phyloP scores from a whole-genome alignment of 2,797 vertebrate genomes.

The Ceryle rudis region DNA sequence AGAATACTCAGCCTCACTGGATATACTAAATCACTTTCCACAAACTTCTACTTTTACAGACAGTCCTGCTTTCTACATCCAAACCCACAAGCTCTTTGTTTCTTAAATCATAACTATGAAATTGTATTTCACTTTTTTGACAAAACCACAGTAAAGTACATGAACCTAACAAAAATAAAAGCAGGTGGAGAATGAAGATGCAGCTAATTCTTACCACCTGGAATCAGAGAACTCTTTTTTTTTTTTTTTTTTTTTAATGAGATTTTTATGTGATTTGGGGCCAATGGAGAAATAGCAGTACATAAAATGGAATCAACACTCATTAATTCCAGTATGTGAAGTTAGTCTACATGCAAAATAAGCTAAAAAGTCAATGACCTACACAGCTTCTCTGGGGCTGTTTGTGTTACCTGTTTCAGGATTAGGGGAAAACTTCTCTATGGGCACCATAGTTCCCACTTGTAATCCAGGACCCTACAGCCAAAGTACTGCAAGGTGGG shows the following conservation, averaged over 20 bases:
- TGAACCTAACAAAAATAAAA: constrained; percentile 16
- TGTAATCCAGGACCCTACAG: not conserved
- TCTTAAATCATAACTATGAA: constrained; percentile 8
- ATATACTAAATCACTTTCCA: not conserved
- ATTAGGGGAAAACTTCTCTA: not conserved
- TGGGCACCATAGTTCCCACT: not conserved
- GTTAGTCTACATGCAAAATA: constrained; percentile 44
- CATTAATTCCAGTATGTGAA: constrained; percentile 51
- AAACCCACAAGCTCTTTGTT: not conserved
- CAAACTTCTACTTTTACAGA: not conserved
- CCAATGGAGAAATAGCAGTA: constrained; percentile 44
- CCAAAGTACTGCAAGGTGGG: not conserved
- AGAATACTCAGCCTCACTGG: not conserved
- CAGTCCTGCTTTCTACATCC: not conserved
- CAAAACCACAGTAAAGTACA: constrained; percentile 21
- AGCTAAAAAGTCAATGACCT: not conserved
- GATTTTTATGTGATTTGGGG: constrained; percentile 17
- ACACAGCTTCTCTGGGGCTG: not conserved
- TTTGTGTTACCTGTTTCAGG: not conserved
- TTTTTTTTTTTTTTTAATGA: not conserved
- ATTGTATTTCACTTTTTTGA: not conserved
- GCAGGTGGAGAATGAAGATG: not conserved
- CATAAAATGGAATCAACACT: constrained; percentile 55
- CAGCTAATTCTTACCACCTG: constrained; percentile 17
- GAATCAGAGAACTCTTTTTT: constrained; percentile 22